phyloP scores from a whole-genome alignment of 2,113 vertebrate species.

The Chascanopsetta lugubris region DNA sequence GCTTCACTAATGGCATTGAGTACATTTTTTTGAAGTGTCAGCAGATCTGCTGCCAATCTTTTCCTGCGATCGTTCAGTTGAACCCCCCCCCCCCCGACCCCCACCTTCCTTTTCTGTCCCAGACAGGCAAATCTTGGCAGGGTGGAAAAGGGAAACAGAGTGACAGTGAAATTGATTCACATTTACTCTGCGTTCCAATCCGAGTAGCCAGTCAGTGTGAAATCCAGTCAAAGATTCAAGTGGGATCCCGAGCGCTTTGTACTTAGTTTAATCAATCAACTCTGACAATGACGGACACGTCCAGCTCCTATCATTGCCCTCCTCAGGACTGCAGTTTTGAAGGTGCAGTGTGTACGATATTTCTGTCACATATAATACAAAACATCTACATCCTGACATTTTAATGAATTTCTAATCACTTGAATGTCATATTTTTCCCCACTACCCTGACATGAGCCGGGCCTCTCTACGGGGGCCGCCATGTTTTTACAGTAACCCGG shows the following conservation, averaged over 20 bases:
- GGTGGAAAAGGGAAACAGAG: slow-evolving; percentile 39
- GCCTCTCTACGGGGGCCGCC: no score
- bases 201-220: slow-evolving; percentile 54
- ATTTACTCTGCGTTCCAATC: slow-evolving; percentile 62
- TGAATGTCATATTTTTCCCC: no score
- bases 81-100: not conserved
- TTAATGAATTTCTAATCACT: no score
- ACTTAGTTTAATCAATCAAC: not conserved
- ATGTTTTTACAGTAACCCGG: no score
- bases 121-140: slow-evolving; percentile 28
- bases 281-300: slow-evolving; percentile 12
- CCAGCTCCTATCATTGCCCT: not conserved
- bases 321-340: not conserved
- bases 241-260: not conserved
- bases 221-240: slow-evolving; percentile 49
- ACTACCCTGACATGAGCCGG: no score
- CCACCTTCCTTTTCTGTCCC: slow-evolving; percentile 16
- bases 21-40: slow-evolving; percentile 61
- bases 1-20: slow-evolving; percentile 42
- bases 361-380: no score
- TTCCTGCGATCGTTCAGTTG: not conserved
- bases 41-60: slow-evolving; percentile 31
- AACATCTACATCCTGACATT: no score
- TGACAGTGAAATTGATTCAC: slow-evolving; percentile 56
- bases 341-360: not conserved